Evolutionary conservation across 2,888 invertebrate species (phyloP), one percentile per base, ranked within the genome.

Genomic region (Dryomyza anilis): DNA sequence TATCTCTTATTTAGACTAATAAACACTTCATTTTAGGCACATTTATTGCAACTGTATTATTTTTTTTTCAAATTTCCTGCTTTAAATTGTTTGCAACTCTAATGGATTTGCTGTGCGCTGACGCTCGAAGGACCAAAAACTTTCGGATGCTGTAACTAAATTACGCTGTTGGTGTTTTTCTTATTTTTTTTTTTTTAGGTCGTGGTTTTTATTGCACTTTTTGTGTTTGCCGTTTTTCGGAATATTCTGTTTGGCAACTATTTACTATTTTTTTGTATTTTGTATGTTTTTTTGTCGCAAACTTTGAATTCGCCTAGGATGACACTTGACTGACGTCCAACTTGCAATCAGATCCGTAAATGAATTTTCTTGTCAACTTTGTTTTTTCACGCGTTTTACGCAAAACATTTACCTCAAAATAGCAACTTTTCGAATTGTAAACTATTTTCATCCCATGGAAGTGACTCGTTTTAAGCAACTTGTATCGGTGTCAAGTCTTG

Each of bases 1-100:
- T n/a, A n/a, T n/a, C n/a, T n/a, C n/a, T n/a, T n/a, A n/a, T n/a
- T n/a, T n/a, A n/a, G n/a, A n/a, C n/a, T n/a, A n/a, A n/a, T n/a
- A n/a, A n/a, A n/a, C n/a, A n/a, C n/a, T n/a, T n/a, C n/a, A n/a
- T n/a, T n/a, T n/a, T n/a, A n/a, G n/a, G n/a, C n/a, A n/a, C n/a
- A n/a, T n/a, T n/a, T n/a, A n/a, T n/a, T n/a, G n/a, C n/a, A n/a
- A n/a, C n/a, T n/a, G n/a, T n/a, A n/a, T n/a, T n/a, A n/a, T n/a
- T n/a, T n/a, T n/a, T n/a, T n/a, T n/a, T n/a, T n/a, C n/a, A 39
- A 43, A 56, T 56, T 43, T 56, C 25, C 56, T 39, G 56, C 27
- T 25, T 39, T 14, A 36, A 55, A 33, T 55, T 36, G 36, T 55
- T 23, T 30, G 12, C 36, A 12, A 19, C 21, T 10, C 16, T 55